Percentiles rank a stretch among this genome's conserved stretches.
Conservation (phyloP, 2,888 invertebrate genomes). For the Stegana nigrithorax region DNA sequence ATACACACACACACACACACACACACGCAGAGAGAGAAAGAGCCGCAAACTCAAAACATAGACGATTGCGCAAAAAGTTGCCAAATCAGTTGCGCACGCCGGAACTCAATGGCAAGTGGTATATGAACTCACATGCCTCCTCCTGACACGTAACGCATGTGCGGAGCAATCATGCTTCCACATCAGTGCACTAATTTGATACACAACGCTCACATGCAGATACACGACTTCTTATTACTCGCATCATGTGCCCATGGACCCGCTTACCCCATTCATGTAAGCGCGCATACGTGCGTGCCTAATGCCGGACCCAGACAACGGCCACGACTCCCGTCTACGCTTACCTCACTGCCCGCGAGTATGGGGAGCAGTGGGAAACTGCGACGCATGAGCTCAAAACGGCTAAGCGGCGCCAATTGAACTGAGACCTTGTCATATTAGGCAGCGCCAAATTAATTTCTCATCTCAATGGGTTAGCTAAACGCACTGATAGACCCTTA, state of each 20-base stretch:
- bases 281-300: no score
- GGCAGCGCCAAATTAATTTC: slow-evolving; percentile 41
- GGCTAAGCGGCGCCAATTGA: background rate
- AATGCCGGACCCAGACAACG: no score
- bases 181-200: slow-evolving; percentile 57
- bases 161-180: slow-evolving; percentile 61
- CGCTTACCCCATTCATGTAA: no score
- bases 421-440: slow-evolving; percentile 20
- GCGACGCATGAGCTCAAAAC: background rate
- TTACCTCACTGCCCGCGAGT: no score
- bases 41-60: background rate
- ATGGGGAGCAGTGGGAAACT: no score
- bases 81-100: slow-evolving; percentile 23
- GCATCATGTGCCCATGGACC: no score
- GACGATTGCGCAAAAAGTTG: slow-evolving; percentile 25
- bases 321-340: no score
- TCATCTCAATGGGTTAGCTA: slow-evolving; percentile 40
- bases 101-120: slow-evolving; percentile 17
- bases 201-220: slow-evolving; percentile 26
- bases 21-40: background rate
- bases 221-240: no score
- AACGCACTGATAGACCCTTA: no score
- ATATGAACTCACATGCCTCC: no score
- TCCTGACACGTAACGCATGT: slow-evolving; percentile 26
- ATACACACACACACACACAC: background rate